Evolutionary conservation across 2,113 vertebrate genomes (phyloP), one percentile per base, ranked within the genome.

Genomic region (Pelodiscus sinensis): DNA sequence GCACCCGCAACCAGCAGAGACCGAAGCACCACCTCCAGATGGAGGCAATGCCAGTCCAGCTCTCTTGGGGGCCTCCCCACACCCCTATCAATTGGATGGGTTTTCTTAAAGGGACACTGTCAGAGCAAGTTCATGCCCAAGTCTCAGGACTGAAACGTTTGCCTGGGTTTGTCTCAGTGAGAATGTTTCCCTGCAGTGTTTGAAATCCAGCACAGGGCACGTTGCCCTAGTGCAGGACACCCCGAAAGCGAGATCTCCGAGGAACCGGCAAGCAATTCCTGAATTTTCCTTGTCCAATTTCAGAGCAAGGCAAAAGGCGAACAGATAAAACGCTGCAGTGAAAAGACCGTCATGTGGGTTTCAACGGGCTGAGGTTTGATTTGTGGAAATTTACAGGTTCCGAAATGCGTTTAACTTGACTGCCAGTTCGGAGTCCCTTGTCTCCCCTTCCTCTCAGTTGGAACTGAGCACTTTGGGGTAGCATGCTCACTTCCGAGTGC

Each of bases 101-200:
- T 79, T 79, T 54, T 51, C 27, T 79, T 79, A 29, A 79, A n/a
- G 18, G 77, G 77, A 29, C 8, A n/a, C 77, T 8, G 9, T 75
- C 77, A 79, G 12, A 35, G n/a, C 52, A 55, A 80, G 79, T 22
- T 80, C 31, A 80, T 29, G 31, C n/a, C 57, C 35, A 54, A 51
- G 27, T 10, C 12, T 29, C 44, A 14, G 60, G 44, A 73, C 5
- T 0, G 38, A 90, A 56, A 50, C 15, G 2, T 44, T 81, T 13
- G 2, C 8, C 10, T 0, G 6, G 54, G 22, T 84, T 22, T 18
- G 25, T 51, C 7, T 60, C 24, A 31, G 3, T 7, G 4, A 24
- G 24, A 6, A 0, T 1, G 2, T 19, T 31, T 81, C 27, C 4
- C 31, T 1, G 6, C 51, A 60, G 73, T 4, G 13, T 2, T 31